Evolutionary conservation across 2,113 vertebrate species (phyloP), one percentile per base, ranked within the genome.

Genomic region (Gulo gulo): DNA sequence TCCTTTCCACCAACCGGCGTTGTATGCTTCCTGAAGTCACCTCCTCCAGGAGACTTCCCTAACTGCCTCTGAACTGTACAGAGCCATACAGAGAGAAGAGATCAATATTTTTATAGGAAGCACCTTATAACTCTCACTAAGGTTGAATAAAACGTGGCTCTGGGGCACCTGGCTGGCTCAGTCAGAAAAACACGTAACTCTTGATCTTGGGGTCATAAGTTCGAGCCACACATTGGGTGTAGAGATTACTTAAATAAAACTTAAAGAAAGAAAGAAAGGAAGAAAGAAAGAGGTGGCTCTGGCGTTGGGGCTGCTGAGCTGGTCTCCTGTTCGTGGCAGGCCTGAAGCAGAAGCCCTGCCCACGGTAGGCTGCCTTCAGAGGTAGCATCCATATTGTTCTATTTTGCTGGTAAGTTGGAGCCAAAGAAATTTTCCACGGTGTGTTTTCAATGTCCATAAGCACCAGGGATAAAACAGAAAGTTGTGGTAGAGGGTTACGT

Each of bases 221-320:
- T 67, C 1, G 14, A 67, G 63, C 14, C 63, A 31, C 63, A 67
- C 31, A 16, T 3, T 67, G 14, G 31, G 63, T 67, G 31, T 67
- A 67, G 14, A 67, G 63, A 67, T 67, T 34, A 34, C 31, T 67
- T 34, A 34, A 16, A 15, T 67, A 67, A 67, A 67, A 67, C 63
- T 67, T 34, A 26, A 50, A 13, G 12, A 50, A 47, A 47, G 47
- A 47, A 50, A 50, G 47, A 50, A 50, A 50, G 47, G 3, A 47
- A 47, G 47, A 13, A 50, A 47, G 45, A 11, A 50, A 50, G 63
- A 65, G 31, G 63, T 67, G 6, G 6, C 31, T 67, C 2, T 67
- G 31, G 31, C 6, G 0, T 7, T 34, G 31, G 29, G 12, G 0
- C 79, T 52, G n/a, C 24, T 31, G 42, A 7, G 3, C 45, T 21